Evolutionary conservation across 2,888 invertebrate genomes (phyloP).

Genomic region (Epiperipatus broadwayi): DNA sequence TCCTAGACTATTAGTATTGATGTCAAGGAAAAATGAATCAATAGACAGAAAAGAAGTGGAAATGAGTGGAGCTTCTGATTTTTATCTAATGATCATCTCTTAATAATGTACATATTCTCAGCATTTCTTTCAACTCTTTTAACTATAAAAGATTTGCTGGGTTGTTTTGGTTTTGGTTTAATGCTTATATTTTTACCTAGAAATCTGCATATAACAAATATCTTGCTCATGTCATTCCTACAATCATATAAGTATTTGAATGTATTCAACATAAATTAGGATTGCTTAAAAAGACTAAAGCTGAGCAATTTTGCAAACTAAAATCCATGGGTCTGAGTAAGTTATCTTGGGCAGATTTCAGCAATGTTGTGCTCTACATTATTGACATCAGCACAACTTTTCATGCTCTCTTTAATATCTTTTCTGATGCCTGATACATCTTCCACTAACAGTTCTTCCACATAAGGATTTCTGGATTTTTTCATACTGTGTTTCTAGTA

Average conservation of each 20-base stretch:
- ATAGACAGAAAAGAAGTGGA: slow-evolving; percentile 48
- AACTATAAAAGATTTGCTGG: slow-evolving; percentile 63
- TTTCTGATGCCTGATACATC: slow-evolving; percentile 36
- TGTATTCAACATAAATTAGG: slow-evolving; percentile 23
- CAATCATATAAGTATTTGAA: slow-evolving; percentile 27
- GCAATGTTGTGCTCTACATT: slow-evolving; percentile 46
- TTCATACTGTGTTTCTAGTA: too few species aligned
- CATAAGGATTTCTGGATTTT: too few species aligned
- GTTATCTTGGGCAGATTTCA: slow-evolving; percentile 28
- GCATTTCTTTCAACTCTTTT: slow-evolving; percentile 77
- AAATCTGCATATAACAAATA: slow-evolving; percentile 48
- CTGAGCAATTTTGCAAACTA: slow-evolving; percentile 20
- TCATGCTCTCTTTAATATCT: slow-evolving; percentile 45
- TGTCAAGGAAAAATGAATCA: slow-evolving; percentile 23
- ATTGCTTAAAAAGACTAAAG: slow-evolving; percentile 18
- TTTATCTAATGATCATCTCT: slow-evolving; percentile 58
- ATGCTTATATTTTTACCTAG: slow-evolving; percentile 41
- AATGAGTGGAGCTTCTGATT: slow-evolving; percentile 40
- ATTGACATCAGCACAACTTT: slow-evolving; percentile 49
- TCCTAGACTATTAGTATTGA: neutral
- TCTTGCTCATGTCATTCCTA: slow-evolving; percentile 24
- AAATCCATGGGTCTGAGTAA: slow-evolving; percentile 17
- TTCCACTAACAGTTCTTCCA: slow-evolving; percentile 37
- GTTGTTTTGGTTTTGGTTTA: too few species aligned
- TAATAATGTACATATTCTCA: slow-evolving; percentile 73